A percentile compares a stretch with the other conserved stretches of the same genome.
Conservation (phyloP, 2,888 invertebrate species). For the Drosophila fungiperda region DNA sequence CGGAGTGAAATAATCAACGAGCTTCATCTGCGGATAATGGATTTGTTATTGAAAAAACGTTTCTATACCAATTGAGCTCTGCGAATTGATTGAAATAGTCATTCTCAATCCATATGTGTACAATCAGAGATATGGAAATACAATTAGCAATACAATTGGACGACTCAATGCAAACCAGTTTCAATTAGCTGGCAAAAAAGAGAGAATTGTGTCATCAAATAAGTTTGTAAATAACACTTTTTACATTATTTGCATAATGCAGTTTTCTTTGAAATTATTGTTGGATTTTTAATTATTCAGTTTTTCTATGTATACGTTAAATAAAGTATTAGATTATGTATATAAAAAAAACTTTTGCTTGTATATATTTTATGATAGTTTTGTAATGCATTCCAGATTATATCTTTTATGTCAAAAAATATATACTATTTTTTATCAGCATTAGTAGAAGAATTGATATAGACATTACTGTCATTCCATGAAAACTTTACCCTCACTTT, state of each 20-base stretch:
- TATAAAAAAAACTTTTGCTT: background rate
- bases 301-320: background rate
- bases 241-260: background rate
- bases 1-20: slow-evolving; percentile 41
- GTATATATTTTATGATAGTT: background rate
- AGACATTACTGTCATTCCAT: no score
- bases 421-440: background rate
- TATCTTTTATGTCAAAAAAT: no score
- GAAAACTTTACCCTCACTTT: no score
- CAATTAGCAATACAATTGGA: slow-evolving; percentile 44
- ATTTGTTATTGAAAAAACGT: slow-evolving; percentile 66
- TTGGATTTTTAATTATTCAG: background rate
- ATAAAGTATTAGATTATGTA: background rate
- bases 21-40: slow-evolving; percentile 59
- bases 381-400: background rate
- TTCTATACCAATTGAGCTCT: slow-evolving; percentile 51
- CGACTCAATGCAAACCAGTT: slow-evolving; percentile 13
- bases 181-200: slow-evolving; percentile 9
- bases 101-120: background rate
- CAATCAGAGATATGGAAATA: slow-evolving; percentile 57
- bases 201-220: background rate
- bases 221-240: no score
- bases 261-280: background rate
- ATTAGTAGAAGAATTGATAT: background rate
- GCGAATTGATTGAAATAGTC: slow-evolving; percentile 48